Percentiles rank a stretch among this genome's conserved stretches.
Evolutionary conservation across 2,888 invertebrate genomes (phyloP).

Genomic region (Acleris literana): DNA sequence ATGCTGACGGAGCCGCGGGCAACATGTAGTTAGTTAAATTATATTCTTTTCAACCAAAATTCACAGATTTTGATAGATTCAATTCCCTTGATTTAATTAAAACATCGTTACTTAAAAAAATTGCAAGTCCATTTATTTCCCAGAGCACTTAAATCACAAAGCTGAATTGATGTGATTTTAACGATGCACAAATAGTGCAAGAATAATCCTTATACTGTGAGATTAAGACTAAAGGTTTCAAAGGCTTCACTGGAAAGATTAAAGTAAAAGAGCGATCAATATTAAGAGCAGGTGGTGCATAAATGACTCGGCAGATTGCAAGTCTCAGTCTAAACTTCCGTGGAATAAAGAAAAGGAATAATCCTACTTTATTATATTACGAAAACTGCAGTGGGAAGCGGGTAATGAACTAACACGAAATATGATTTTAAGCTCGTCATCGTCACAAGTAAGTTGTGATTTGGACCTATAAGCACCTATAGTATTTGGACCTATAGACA

Average conservation of each 20-base stretch:
- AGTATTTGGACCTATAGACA: too few species aligned
- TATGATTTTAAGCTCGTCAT: too few species aligned
- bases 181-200: slow-evolving; percentile 2
- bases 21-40: too few species aligned
- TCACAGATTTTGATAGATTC: too few species aligned
- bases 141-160: neutral
- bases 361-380: too few species aligned
- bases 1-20: too few species aligned
- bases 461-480: too few species aligned
- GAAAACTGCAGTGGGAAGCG: too few species aligned
- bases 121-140: neutral
- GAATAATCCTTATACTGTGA: neutral
- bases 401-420: too few species aligned
- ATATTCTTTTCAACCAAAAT: too few species aligned
- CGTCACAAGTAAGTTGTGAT: too few species aligned
- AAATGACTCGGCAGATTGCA: slow-evolving; percentile 3
- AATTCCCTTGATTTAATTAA: too few species aligned
- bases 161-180: slow-evolving; percentile 9
- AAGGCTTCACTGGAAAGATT: slow-evolving; percentile 8
- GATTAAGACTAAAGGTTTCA: slow-evolving; percentile 3
- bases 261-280: slow-evolving; percentile 7
- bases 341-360: neutral
- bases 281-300: slow-evolving; percentile 11
- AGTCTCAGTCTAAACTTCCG: slow-evolving; percentile 5
- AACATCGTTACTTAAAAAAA: neutral